Base-by-base conservation (phyloP, 1,140 invertebrate genomes). In the Mactra quadrangularis region DNA sequence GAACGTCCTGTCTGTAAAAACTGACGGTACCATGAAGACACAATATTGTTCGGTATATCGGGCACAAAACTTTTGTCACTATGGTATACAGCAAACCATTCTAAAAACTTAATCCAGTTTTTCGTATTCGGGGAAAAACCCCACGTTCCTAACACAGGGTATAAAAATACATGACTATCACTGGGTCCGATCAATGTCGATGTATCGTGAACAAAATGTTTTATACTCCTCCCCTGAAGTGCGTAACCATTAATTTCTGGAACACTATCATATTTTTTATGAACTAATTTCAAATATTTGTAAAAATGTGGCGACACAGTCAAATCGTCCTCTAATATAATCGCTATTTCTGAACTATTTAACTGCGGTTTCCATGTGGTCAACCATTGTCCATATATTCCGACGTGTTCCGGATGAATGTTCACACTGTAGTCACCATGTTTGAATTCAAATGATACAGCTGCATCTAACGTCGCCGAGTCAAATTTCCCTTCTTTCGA, bases 291-390 rank as follows among this genome's bases (percentile, higher is more conserved):
- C 45, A 90, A 59, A 78, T 82, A 90, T n/a, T 76, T 68, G 66
- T 87, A 87, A 41, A 86, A 86, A 66, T 83, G 78, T 15, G 70
- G 83, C 3, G 89, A 88, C 13, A 90, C 79, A 35, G 83, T 86
- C 52, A 89, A 11, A 55, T 90, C 89, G 53, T 90, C 89, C 50
- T 90, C 89, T 1, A 90, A 50, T 52, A 90, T 83, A 2, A 90
- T 29, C 11, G 86, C 89, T 47, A 90, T 85, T 74, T 90, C 87
- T 27, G 85, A 83, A 41, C 74, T 70, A 29, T 81, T 76, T 41
- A 78, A 33, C 38, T 64, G 53, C 0, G 78, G 84, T 35, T 68
- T 55, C 89, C 89, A 90, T 0, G 89, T 86, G 17, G 77, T 45
- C 7, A 90, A 29, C 89, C 89, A 90, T 70, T 90, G 89, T 11